A percentile compares a stretch with the other conserved stretches of the same genome.
Conservation (phyloP, 1,140 invertebrate genomes). For the Drosophila equinoxialis region DNA sequence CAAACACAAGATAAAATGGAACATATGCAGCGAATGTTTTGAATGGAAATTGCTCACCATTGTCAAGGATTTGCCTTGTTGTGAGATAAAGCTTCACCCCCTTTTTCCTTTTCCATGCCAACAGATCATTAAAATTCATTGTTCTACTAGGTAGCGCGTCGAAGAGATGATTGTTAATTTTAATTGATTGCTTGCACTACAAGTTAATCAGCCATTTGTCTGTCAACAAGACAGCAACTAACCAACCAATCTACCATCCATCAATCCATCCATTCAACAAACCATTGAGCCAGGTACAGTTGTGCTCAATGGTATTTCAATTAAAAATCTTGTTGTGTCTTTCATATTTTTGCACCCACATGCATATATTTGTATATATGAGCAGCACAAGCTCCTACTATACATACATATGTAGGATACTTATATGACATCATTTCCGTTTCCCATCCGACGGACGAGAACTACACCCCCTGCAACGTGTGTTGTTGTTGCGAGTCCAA, state of each 20-base stretch:
- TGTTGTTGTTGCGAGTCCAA: background rate
- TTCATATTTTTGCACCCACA: slow-evolving; percentile 13
- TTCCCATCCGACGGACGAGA: slow-evolving; percentile 8
- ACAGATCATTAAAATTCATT: slow-evolving; percentile 39
- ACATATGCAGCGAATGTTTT: slow-evolving; percentile 27
- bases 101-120: background rate
- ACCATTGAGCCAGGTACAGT: slow-evolving; percentile 44
- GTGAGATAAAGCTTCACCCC: background rate
- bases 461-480: background rate
- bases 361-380: background rate
- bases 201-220: slow-evolving; percentile 64
- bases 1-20: slow-evolving; percentile 43
- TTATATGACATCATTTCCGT: slow-evolving; percentile 52
- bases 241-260: too few species aligned
- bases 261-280: too few species aligned
- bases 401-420: slow-evolving; percentile 1
- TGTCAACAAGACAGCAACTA: slow-evolving; percentile 14
- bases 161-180: slow-evolving; percentile 48
- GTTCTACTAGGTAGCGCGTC: background rate
- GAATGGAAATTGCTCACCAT: slow-evolving; percentile 57
- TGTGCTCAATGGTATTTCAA: slow-evolving; percentile 42
- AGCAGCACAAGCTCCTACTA: background rate
- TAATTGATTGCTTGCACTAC: slow-evolving; percentile 60
- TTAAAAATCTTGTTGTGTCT: slow-evolving; percentile 19
- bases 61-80: slow-evolving; percentile 27